Base-by-base conservation (phyloP, 2,113 vertebrate genomes). In the Phylloscopus trochiloides region DNA sequence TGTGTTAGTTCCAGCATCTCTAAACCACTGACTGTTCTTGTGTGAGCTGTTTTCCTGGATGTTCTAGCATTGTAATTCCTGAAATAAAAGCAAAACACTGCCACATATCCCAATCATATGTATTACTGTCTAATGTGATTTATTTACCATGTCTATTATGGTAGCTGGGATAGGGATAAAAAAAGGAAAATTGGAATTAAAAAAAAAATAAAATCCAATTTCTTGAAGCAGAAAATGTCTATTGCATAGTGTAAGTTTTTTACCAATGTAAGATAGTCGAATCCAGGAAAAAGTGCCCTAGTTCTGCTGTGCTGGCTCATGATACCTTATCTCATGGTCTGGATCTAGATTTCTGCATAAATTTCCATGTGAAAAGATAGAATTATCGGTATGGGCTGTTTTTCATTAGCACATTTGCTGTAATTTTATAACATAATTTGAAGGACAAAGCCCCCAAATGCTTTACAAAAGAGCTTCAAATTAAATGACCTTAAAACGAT, bases 11-110 rank as follows among this genome's bases (percentile, higher is more conserved):
- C 50, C 92, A 94, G 94, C 98, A 96, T 97, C 78, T 97, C 97
- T 98, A 97, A 98, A 98, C 97, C 98, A 98, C 98, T 98, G 97
- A 98, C 96, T 98, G 98, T 98, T 98, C 91, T 97, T 98, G 95
- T 98, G 97, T 96, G 98, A 98, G 97, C 97, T 98, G 95, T 98
- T 98, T 98, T 97, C 98, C 98, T 98, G 98, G 98, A 97, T 98
- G 95, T 96, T 98, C 98, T 97, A 96, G 97, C 97, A 52, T 81
- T 94, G 98, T 98, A 98, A 98, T 97, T 98, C 98, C 98, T 98
- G 98, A 98, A 98, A 97, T 97, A 97, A 98, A 98, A 98, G 97
- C 97, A 98, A 68, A 98, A 98, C 98, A 98, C 98, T 98, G 98
- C 98, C 94, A 72, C 97, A 87, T 98, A 96, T 91, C 67, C 92